Evolutionary conservation across 2,797 vertebrate species (phyloP).

Genomic region (Melanotaenia trifasciata): DNA sequence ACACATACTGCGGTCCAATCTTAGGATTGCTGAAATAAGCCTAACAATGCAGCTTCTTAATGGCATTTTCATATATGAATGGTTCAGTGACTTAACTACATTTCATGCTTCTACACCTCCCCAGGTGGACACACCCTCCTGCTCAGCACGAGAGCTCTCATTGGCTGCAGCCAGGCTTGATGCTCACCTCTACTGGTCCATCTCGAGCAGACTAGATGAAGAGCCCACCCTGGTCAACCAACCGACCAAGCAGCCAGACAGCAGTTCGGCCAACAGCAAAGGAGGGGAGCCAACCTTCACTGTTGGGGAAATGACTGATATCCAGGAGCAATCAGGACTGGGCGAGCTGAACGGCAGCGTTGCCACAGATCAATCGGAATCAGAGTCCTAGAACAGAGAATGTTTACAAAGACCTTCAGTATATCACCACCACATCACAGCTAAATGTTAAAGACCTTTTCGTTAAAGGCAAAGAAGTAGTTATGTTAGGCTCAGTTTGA

Average conservation of each 20-base stretch:
- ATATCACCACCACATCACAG: constrained; percentile 47
- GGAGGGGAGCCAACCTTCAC: constrained; percentile 74
- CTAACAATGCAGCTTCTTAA: neutral
- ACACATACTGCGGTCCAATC: neutral
- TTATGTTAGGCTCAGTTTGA: constrained; percentile 40
- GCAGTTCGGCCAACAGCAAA: constrained; percentile 69
- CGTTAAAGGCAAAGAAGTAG: constrained; percentile 58
- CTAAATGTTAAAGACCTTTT: constrained; percentile 61
- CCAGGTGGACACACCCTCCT: constrained; percentile 90
- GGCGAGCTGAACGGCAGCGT: constrained; percentile 85
- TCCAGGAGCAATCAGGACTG: constrained; percentile 78
- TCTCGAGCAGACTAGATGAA: constrained; percentile 92
- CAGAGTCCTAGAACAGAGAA: constrained; percentile 80
- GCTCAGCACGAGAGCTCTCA: constrained; percentile 90
- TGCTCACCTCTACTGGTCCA: constrained; percentile 94
- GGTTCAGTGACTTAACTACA: neutral
- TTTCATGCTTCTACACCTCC: neutral
- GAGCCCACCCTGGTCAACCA: constrained; percentile 81
- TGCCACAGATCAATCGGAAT: constrained; percentile 84
- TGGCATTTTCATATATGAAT: neutral
- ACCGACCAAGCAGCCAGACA: constrained; percentile 66
- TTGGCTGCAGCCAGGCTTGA: constrained; percentile 88
- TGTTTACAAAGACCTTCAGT: constrained; percentile 66
- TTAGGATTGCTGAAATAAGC: no score
- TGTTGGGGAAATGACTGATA: constrained; percentile 80